Conservation (phyloP, 2,888 invertebrate species). For the Lysandra bellargus region DNA sequence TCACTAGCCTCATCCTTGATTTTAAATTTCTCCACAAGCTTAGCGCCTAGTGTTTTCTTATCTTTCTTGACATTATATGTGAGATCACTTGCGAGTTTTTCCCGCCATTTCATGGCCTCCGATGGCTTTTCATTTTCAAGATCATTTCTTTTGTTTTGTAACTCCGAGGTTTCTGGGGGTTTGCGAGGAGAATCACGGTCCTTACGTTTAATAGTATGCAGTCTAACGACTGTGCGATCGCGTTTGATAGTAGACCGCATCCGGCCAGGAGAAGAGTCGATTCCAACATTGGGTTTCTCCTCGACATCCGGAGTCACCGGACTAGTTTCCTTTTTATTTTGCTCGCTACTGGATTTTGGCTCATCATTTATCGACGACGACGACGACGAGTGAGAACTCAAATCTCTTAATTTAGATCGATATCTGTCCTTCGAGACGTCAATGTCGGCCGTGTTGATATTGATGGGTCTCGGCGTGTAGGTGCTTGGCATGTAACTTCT, state of each 20-base stretch:
- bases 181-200: constrained; percentile 74
- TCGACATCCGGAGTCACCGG: constrained; percentile 73
- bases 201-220: constrained; percentile 83
- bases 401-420: constrained; percentile 56
- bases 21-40: constrained; percentile 87
- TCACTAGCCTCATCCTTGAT: constrained; percentile 80
- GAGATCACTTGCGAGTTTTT: constrained; percentile 82
- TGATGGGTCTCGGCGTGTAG: constrained; percentile 82
- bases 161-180: constrained; percentile 46
- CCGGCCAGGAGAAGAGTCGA: constrained; percentile 65
- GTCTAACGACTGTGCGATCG: constrained; percentile 86
- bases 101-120: constrained; percentile 76
- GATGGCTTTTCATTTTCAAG: constrained; percentile 38
- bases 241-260: constrained; percentile 83
- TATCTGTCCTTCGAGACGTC: constrained; percentile 88
- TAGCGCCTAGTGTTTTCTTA: constrained; percentile 86
- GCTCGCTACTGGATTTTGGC: constrained; percentile 48
- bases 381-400: constrained; percentile 41
- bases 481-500: constrained; percentile 66
- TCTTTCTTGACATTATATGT: constrained; percentile 72
- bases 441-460: constrained; percentile 91
- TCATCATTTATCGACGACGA: constrained; percentile 34
- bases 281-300: constrained; percentile 70
- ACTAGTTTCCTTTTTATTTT: constrained; percentile 58
- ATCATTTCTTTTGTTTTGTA: constrained; percentile 34